Conservation (phyloP, 2,113 vertebrate species). For the Hypomesus transpacificus region DNA sequence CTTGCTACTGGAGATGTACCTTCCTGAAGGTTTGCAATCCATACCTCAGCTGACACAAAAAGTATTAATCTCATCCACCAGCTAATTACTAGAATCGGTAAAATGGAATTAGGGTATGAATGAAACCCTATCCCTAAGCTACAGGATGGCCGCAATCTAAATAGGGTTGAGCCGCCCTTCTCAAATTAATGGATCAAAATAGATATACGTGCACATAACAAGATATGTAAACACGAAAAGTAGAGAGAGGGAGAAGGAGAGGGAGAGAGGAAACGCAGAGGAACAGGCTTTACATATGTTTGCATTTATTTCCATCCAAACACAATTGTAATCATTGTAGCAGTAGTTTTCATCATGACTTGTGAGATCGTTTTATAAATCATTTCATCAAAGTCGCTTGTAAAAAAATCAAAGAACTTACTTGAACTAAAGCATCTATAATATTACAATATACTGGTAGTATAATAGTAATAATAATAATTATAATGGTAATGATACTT, state of each 20-base stretch:
- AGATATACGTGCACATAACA: neutral
- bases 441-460: slow-evolving; percentile 82
- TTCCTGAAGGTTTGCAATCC: too few species aligned
- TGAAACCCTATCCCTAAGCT: too few species aligned
- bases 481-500: slow-evolving; percentile 74
- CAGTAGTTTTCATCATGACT: slow-evolving; percentile 76
- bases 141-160: too few species aligned
- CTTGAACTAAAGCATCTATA: slow-evolving; percentile 81
- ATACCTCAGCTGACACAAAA: too few species aligned
- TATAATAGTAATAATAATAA: slow-evolving; percentile 79
- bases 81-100: too few species aligned
- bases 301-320: slow-evolving; percentile 81
- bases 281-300: slow-evolving; percentile 69
- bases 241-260: too few species aligned
- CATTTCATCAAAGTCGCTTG: slow-evolving; percentile 82
- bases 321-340: slow-evolving; percentile 78
- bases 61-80: too few species aligned
- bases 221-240: neutral
- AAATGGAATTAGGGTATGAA: too few species aligned
- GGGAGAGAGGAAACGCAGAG: slow-evolving; percentile 23
- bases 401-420: slow-evolving; percentile 83
- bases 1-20: too few species aligned
- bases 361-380: slow-evolving; percentile 79
- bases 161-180: too few species aligned
- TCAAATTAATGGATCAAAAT: too few species aligned